phyloP scores from a whole-genome alignment of 2,113 vertebrate species.

The Ahaetulla prasina region DNA sequence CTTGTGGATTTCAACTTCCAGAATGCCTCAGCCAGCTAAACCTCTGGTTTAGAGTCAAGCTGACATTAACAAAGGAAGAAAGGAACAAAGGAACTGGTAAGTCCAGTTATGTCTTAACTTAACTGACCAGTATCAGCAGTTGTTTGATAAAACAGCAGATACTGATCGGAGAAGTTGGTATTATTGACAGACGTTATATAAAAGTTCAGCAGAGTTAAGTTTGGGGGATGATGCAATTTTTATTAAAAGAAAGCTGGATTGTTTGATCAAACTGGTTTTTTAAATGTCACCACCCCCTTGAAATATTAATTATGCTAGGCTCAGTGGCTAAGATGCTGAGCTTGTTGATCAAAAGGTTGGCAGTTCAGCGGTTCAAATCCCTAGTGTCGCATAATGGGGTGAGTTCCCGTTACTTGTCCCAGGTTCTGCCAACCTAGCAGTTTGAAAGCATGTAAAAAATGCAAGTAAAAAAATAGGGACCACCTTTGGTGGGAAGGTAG shows the following conservation, averaged over 20 bases:
- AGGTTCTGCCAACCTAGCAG: too few relatives aligned
- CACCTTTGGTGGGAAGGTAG: too few relatives aligned
- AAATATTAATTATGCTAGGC: background rate
- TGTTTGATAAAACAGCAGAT: background rate
- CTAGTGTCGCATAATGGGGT: too few relatives aligned
- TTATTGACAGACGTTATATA: background rate
- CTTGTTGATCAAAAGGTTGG: too few relatives aligned
- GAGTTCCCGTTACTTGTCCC: too few relatives aligned
- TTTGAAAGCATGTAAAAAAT: too few relatives aligned
- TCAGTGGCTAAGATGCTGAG: too few relatives aligned
- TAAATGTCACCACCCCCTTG: background rate
- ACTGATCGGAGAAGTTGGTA: background rate
- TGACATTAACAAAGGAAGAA: background rate
- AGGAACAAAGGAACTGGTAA: background rate
- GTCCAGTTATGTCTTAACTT: background rate
- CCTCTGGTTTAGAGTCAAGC: background rate
- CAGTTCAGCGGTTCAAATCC: too few relatives aligned
- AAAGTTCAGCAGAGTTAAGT: background rate
- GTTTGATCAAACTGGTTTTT: background rate
- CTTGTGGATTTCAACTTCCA: too few relatives aligned
- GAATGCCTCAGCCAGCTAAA: too few relatives aligned
- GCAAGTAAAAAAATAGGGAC: too few relatives aligned
- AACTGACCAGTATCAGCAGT: background rate
- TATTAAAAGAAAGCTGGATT: constrained; percentile 10
- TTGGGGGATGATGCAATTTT: background rate